These are phyloP conservation scores for Emydocephalus ijimae DNA, from an alignment of 2,113 vertebrate species.

Conservation along the genomic window DNA sequence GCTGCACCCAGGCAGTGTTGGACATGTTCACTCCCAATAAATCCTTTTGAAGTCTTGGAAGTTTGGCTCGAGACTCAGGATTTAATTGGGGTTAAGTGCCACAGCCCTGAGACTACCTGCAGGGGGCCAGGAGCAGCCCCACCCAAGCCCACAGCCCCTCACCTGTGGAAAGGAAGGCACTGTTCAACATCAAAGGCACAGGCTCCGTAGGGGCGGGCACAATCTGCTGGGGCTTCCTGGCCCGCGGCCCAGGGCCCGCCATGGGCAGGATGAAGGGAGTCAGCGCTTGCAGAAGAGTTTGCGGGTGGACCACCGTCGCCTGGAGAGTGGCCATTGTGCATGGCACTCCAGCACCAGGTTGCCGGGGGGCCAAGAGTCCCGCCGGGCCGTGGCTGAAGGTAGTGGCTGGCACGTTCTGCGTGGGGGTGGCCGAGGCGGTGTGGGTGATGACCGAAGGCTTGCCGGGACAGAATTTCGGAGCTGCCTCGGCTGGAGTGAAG, in stretches of 20 bases:
- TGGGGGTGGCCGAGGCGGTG: constrained; percentile 77
- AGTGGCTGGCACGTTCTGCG: constrained; percentile 74
- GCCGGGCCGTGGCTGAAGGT: constrained; percentile 81
- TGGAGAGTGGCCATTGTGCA: constrained; percentile 64
- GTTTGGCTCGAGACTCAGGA: no score
- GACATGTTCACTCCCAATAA: no score
- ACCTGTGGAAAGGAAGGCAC: constrained; percentile 72
- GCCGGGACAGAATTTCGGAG: constrained; percentile 59
- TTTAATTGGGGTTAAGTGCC: no score
- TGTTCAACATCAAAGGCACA: constrained; percentile 73
- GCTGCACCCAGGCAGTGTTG: no score
- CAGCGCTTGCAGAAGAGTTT: constrained; percentile 73
- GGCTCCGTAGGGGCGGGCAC: constrained; percentile 78
- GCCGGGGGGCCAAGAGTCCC: constrained; percentile 66
- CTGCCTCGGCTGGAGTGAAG: constrained; percentile 50
- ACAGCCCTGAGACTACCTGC: not conserved
- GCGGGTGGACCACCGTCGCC: constrained; percentile 55
- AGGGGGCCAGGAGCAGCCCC: not conserved
- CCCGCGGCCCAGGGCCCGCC: constrained; percentile 69
- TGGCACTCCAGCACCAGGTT: constrained; percentile 52
- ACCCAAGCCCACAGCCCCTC: not conserved
- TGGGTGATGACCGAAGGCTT: constrained; percentile 79
- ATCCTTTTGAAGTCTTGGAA: no score
- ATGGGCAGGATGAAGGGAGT: constrained; percentile 75
- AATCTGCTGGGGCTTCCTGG: constrained; percentile 79